Evolutionary conservation across 2,113 vertebrate species (phyloP).

Genomic region (Glareola pratincola): DNA sequence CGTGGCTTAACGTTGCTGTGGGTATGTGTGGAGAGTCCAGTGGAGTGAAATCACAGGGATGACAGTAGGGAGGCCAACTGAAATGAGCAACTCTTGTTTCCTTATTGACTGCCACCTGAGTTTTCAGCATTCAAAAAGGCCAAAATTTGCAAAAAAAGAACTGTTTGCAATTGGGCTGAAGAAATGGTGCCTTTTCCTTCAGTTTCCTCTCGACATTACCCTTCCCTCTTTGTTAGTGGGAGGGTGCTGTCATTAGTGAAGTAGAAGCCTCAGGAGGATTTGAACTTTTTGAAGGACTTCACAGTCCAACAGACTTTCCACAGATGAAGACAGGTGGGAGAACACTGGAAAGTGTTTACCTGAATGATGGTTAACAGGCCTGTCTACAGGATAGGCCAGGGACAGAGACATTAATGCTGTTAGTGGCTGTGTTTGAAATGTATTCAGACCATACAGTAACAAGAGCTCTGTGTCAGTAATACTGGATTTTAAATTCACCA

Average conservation of each 20-base stretch:
- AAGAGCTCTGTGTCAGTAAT: not conserved
- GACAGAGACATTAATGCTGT: not conserved
- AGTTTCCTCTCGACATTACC: not conserved
- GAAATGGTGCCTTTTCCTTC: not conserved
- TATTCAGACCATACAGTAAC: not conserved
- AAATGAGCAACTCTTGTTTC: not conserved
- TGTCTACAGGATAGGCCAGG: not conserved
- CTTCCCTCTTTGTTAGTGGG: not conserved
- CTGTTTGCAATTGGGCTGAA: not conserved
- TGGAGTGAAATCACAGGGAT: not conserved
- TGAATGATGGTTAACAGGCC: not conserved
- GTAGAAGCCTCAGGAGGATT: not conserved
- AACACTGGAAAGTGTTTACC: not conserved
- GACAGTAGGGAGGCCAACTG: not conserved
- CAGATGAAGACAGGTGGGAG: not conserved
- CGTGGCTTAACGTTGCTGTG: not conserved
- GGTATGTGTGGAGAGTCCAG: not conserved
- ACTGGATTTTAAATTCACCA: not conserved
- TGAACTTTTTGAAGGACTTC: not conserved
- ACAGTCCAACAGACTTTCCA: not conserved
- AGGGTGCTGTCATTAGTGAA: not conserved
- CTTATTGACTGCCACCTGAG: not conserved
- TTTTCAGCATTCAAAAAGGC: not conserved
- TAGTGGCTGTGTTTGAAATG: not conserved
- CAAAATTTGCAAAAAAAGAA: not conserved